Percentiles rank a stretch among this genome's conserved stretches.
phyloP scores from a whole-genome alignment of 2,113 vertebrate genomes.

The Rhabdornis inornatus region DNA sequence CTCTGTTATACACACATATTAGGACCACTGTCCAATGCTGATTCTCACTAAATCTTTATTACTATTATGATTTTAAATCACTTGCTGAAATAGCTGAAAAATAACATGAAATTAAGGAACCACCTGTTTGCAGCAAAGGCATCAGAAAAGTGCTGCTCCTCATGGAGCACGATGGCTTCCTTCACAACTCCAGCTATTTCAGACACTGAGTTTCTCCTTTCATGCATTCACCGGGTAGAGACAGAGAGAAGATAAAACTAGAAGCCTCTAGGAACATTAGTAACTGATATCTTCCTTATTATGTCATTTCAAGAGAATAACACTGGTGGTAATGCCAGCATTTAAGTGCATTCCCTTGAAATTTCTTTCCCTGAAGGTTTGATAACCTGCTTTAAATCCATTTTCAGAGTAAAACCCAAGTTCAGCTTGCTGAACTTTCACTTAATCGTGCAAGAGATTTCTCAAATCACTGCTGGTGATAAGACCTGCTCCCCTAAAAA shows the following conservation, averaged over 20 bases:
- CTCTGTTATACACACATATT: not conserved
- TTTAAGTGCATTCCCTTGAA: not conserved
- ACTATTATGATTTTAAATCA: not conserved
- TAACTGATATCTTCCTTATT: not conserved
- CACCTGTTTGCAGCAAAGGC: not conserved
- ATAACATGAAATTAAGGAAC: not conserved
- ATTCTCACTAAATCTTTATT: not conserved
- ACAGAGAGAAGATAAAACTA: not conserved
- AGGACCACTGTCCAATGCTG: not conserved
- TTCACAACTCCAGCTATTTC: not conserved
- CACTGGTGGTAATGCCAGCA: not conserved
- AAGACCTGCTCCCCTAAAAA: not conserved
- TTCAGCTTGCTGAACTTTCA: not conserved
- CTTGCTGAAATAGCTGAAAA: not conserved
- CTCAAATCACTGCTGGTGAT: not conserved
- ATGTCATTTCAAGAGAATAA: not conserved
- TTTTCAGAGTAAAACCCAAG: not conserved
- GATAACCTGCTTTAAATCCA: not conserved
- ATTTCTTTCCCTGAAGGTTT: not conserved
- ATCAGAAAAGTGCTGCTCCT: not conserved
- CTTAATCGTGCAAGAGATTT: not conserved
- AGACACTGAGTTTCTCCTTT: not conserved
- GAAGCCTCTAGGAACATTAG: not conserved
- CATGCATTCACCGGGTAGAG: not conserved
- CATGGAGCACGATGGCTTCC: accelerated